These are phyloP conservation scores for Bellardia bayeri DNA, from an alignment of 2,888 invertebrate genomes.

Conservation along the genomic window DNA sequence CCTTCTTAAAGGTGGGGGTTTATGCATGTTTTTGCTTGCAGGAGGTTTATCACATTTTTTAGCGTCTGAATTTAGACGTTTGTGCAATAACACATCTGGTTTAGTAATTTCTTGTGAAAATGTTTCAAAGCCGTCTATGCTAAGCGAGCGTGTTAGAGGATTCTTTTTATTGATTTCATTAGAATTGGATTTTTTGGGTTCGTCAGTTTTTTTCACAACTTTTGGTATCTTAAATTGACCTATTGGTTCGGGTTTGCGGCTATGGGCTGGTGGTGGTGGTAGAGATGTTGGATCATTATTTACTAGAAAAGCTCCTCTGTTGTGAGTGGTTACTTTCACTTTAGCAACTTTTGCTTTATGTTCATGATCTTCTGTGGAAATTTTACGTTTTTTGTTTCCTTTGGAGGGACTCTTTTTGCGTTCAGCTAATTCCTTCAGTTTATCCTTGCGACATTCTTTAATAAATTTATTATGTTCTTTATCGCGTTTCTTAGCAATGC, in stretches of 20 bases:
- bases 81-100: constrained; percentile 64
- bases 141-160: constrained; percentile 43
- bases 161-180: background rate
- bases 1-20: constrained; percentile 55
- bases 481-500: constrained; percentile 71
- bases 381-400: constrained; percentile 70
- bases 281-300: constrained; percentile 78
- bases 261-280: constrained; percentile 73
- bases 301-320: constrained; percentile 86
- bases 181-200: background rate
- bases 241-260: background rate
- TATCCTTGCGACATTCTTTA: constrained; percentile 79
- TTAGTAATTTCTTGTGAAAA: constrained; percentile 74
- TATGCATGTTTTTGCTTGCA: constrained; percentile 1
- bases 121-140: constrained; percentile 68
- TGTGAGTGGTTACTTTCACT: constrained; percentile 85
- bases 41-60: constrained; percentile 25
- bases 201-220: constrained; percentile 50
- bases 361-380: constrained; percentile 42
- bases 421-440: constrained; percentile 79
- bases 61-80: background rate
- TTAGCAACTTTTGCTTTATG: constrained; percentile 75
- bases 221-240: constrained; percentile 65
- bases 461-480: constrained; percentile 71
- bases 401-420: constrained; percentile 70